A percentile compares a stretch with the other conserved stretches of the same genome.
phyloP scores from a whole-genome alignment of 2,888 invertebrate species.

The Aphrophora alni region DNA sequence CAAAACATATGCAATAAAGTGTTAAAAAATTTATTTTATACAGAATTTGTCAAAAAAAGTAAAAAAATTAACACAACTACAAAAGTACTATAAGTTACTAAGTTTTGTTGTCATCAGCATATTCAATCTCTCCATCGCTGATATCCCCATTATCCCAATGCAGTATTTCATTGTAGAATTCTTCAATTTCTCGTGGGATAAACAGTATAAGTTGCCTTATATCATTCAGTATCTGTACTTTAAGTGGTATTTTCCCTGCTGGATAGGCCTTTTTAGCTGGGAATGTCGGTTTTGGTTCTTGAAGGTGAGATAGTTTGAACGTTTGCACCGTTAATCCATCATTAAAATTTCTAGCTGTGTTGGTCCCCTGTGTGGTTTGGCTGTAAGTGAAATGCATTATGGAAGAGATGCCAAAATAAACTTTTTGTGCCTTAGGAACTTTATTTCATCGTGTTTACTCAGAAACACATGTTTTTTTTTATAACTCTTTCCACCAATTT shows the following conservation, averaged over 20 bases:
- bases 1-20: neutral
- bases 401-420: neutral
- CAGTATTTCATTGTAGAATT: conserved; percentile 5
- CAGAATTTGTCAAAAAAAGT: neutral
- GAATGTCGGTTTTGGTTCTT: neutral
- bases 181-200: neutral
- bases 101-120: neutral
- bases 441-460: no score
- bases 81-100: no score
- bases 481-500: no score
- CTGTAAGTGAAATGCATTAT: neutral
- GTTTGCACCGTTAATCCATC: neutral
- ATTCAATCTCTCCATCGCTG: neutral
- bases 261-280: neutral
- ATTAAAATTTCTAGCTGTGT: neutral
- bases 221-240: neutral
- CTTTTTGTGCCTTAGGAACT: no score
- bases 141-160: neutral
- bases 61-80: neutral
- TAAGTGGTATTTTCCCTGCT: neutral
- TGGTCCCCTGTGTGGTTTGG: neutral
- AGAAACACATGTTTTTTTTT: no score
- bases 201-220: neutral
- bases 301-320: neutral
- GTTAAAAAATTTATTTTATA: neutral